Conservation (phyloP, 2,797 vertebrate species). For the Hydrocynus forskahlii region DNA sequence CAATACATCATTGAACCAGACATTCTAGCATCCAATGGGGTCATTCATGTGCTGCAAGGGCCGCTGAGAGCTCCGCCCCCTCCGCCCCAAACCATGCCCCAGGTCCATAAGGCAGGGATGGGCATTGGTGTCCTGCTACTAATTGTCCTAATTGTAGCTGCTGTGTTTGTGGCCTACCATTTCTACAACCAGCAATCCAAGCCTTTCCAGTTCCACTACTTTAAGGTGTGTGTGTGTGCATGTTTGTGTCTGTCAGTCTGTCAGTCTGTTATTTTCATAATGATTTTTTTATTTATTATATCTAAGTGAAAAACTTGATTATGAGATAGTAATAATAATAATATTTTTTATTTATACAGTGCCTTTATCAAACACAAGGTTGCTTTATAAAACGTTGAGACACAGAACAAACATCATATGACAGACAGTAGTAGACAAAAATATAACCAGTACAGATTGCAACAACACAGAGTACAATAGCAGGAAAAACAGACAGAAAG, state of each 20-base stretch:
- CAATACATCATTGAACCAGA: slow-evolving; percentile 83
- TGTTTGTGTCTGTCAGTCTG: no score
- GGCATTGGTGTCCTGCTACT: slow-evolving; percentile 83
- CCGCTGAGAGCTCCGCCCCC: slow-evolving; percentile 84
- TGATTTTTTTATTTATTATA: no score
- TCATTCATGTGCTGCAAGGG: slow-evolving; percentile 89
- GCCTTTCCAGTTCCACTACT: slow-evolving; percentile 84
- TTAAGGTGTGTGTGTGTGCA: slow-evolving; percentile 78
- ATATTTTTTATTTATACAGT: no score
- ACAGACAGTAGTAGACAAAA: no score
- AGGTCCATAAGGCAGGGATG: slow-evolving; percentile 71
- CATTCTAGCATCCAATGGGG: slow-evolving; percentile 88
- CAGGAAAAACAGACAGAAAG: no score
- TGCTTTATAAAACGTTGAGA: no score
- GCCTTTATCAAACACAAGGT: no score
- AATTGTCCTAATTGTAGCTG: slow-evolving; percentile 68
- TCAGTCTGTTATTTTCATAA: neutral
- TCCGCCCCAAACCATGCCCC: slow-evolving; percentile 61
- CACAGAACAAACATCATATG: no score
- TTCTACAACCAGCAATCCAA: slow-evolving; percentile 83
- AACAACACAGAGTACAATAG: no score
- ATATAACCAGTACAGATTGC: no score
- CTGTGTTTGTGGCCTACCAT: slow-evolving; percentile 77
- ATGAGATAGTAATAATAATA: no score
- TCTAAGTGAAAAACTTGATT: no score